A percentile compares a stretch with the other conserved stretches of the same genome.
Evolutionary conservation across 1,140 invertebrate species (phyloP).

Genomic region (Lordiphosa collinella): DNA sequence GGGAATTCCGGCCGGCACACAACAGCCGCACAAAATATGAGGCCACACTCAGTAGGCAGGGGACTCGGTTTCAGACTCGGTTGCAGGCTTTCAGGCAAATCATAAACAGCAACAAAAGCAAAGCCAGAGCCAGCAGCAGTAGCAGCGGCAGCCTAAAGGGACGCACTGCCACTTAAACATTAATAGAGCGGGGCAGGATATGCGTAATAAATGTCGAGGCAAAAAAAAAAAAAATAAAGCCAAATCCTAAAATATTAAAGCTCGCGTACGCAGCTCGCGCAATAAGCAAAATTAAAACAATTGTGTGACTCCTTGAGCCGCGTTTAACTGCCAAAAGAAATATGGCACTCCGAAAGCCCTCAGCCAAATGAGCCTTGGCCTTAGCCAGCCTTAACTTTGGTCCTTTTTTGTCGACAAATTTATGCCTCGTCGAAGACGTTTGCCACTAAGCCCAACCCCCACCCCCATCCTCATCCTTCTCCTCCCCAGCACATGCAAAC

Average conservation of each 20-base stretch:
- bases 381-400: conserved; percentile 16
- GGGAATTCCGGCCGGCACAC: conserved; percentile 69
- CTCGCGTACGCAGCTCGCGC: conserved; percentile 32
- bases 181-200: conserved; percentile 71
- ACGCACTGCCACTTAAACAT: conserved; percentile 76
- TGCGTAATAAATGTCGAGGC: conserved; percentile 73
- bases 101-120: conserved; percentile 73
- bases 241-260: conserved; percentile 78
- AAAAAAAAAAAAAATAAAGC: conserved; percentile 10
- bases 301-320: conserved; percentile 46
- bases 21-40: conserved; percentile 66
- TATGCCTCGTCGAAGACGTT: conserved; percentile 64
- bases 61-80: conserved; percentile 28
- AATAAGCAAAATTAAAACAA: conserved; percentile 78
- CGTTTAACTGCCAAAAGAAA: conserved; percentile 55
- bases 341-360: conserved; percentile 54
- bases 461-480: too few relatives aligned
- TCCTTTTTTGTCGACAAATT: conserved; percentile 41
- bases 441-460: conserved; percentile 40
- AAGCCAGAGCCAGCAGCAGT: conserved; percentile 16
- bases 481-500: conserved; percentile 32
- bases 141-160: conserved; percentile 49
- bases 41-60: conserved; percentile 36
- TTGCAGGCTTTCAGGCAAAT: conserved; percentile 70
- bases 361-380: conserved; percentile 64